A percentile compares a stretch with the other conserved stretches of the same genome.
phyloP scores from a whole-genome alignment of 30 jellyfish, hydroid and myxozoan genomes.

The Rhopilema esculentum region DNA sequence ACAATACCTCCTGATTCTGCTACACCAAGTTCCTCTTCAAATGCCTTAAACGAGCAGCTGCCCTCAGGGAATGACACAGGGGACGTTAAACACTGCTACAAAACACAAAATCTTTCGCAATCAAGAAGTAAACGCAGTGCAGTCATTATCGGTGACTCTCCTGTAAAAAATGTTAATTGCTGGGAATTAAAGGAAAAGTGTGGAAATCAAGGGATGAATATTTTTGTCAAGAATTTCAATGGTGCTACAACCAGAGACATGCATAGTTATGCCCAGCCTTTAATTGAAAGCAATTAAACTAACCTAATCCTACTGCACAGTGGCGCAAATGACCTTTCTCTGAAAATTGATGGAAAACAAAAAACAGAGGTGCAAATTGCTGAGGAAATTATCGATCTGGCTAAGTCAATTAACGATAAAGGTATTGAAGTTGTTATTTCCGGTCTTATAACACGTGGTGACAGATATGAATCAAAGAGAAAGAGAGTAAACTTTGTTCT shows the following conservation, averaged over 20 bases:
- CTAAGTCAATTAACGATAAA: constrained; percentile 6
- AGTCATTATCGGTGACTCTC: constrained; percentile 13
- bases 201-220: constrained; percentile 18
- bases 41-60: constrained; percentile 9
- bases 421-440: constrained; percentile 26
- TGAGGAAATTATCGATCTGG: constrained; percentile 19
- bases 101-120: constrained; percentile 2
- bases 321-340: constrained; percentile 8
- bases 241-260: too few relatives aligned
- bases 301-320: constrained; percentile 4
- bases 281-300: constrained; percentile 14
- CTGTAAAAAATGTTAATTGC: not conserved
- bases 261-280: too few relatives aligned
- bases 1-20: constrained; percentile 1
- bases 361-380: constrained; percentile 28
- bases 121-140: constrained; percentile 1
- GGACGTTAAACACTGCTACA: not conserved
- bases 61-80: not conserved
- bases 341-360: constrained; percentile 16
- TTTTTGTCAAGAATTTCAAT: too few relatives aligned
- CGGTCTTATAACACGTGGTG: constrained; percentile 29
- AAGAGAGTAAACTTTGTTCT: constrained; percentile 11
- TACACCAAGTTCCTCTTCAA: not conserved
- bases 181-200: constrained; percentile 12
- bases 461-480: constrained; percentile 5